Base-by-base conservation (phyloP, 2,113 vertebrate species). In the Ploceus nigricollis region DNA sequence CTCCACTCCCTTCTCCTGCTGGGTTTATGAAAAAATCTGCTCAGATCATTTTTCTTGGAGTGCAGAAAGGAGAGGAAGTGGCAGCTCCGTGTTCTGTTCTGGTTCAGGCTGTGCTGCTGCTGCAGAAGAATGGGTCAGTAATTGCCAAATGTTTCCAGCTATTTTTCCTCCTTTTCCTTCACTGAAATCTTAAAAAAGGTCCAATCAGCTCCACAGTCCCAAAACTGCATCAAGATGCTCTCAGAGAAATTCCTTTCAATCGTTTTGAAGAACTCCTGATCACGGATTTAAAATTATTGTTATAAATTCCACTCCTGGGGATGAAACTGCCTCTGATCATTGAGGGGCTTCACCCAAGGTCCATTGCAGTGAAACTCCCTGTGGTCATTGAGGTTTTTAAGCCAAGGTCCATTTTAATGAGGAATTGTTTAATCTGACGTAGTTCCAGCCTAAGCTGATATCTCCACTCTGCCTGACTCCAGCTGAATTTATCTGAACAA, bases 141-240 rank as follows among this genome's bases (percentile, higher is more conserved):
- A 90, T 89, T 90, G 68, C 94, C 66, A 56, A 85, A 82, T 54
- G 39, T 54, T 96, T 81, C 37, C 90, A 81, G 81, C 56, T 65
- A 4, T 70, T 94, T 92, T 89, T n/a, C 64, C 58, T 68, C 22
- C 76, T 73, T 44, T 89, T 66, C 35, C 56, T 82, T 45, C 64
- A 12, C 45, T 44, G 53, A 44, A 64, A 56, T 86, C 68, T 64
- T 53, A 16, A 69, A 83, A 91, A 77, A 51, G 14, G n/a, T 23
- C 76, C 69, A 78, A 89, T 77, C 71, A 79, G 2, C 54, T 28
- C 50, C 18, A 30, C 10, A 82, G 60, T 45, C 57, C 54, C 71
- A 87, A 48, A 44, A 63, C 15, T 33, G 35, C 50, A 8, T 2
- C 2, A 5, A 64, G 81, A 69, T 73, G 14, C 23, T 77, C 17